Evolutionary conservation across 1,140 invertebrate genomes (phyloP).

Genomic region (Drosophila grimshawi): DNA sequence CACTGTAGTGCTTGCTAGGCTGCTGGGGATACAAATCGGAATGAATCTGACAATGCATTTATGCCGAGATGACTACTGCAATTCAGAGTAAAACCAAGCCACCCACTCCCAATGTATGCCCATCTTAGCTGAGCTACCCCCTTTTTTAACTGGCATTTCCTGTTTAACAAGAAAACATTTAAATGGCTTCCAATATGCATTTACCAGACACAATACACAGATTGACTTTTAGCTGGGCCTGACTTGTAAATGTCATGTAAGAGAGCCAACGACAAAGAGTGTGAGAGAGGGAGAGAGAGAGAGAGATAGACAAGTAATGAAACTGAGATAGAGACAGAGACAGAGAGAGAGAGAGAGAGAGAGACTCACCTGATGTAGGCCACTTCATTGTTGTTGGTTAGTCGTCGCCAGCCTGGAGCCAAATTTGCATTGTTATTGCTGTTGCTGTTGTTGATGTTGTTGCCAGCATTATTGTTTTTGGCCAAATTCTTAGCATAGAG

Average conservation of each 20-base stretch:
- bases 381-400: constrained; percentile 80
- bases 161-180: constrained; percentile 64
- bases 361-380: constrained; percentile 84
- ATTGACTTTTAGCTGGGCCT: constrained; percentile 70
- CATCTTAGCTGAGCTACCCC: constrained; percentile 14
- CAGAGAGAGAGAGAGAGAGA: not conserved
- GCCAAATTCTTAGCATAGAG: constrained; percentile 68
- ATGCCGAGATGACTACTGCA: constrained; percentile 50
- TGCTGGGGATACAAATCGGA: constrained; percentile 17
- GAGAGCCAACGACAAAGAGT: constrained; percentile 1
- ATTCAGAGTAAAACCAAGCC: constrained; percentile 11
- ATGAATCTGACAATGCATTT: constrained; percentile 55
- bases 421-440: constrained; percentile 75
- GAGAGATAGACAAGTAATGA: no score
- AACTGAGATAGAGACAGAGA: not conserved
- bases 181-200: constrained; percentile 72
- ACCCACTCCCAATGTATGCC: not conserved
- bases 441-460: constrained; percentile 36
- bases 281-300: not conserved
- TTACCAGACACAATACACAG: constrained; percentile 72
- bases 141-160: constrained; percentile 59
- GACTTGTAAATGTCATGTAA: constrained; percentile 73
- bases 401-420: constrained; percentile 82
- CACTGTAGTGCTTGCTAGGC: no score
- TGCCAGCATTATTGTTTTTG: constrained; percentile 52